phyloP scores from a whole-genome alignment of 2,797 vertebrate genomes.

The Tenualosa ilisha region DNA sequence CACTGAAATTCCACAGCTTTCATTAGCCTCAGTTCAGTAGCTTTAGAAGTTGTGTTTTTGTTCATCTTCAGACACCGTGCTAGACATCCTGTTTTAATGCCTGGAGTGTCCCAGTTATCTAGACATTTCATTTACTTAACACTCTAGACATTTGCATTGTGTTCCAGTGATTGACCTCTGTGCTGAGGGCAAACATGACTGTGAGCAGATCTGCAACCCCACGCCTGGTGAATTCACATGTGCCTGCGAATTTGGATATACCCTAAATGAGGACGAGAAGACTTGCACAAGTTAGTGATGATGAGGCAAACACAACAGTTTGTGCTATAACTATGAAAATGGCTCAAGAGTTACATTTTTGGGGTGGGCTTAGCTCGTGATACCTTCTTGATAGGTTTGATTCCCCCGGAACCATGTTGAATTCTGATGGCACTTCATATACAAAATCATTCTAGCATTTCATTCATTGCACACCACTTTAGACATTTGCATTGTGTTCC shows the following conservation, averaged over 20 bases:
- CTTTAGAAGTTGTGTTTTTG: not conserved
- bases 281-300: conserved; percentile 74
- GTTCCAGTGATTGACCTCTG: conserved; percentile 75
- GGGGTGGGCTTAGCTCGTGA: not conserved
- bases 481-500: conserved; percentile 17
- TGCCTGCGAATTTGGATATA: conserved; percentile 76
- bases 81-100: not conserved
- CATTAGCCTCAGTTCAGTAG: not conserved
- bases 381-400: too few relatives aligned
- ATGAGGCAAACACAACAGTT: not conserved
- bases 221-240: conserved; percentile 74
- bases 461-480: not conserved
- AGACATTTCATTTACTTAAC: not conserved
- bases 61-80: not conserved
- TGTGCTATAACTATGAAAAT: not conserved
- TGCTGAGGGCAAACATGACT: conserved; percentile 71
- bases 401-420: not conserved
- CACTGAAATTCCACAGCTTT: not conserved
- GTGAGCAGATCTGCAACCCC: conserved; percentile 80
- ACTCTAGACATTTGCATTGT: conserved; percentile 6
- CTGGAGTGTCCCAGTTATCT: not conserved
- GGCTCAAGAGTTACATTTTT: not conserved
- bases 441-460: not conserved
- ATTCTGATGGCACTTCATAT: not conserved
- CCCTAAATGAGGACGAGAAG: conserved; percentile 74